Percentiles rank a stretch among this genome's conserved stretches.
phyloP scores from a whole-genome alignment of 2,113 vertebrate genomes.

The Brachionichthys hirsutus region DNA sequence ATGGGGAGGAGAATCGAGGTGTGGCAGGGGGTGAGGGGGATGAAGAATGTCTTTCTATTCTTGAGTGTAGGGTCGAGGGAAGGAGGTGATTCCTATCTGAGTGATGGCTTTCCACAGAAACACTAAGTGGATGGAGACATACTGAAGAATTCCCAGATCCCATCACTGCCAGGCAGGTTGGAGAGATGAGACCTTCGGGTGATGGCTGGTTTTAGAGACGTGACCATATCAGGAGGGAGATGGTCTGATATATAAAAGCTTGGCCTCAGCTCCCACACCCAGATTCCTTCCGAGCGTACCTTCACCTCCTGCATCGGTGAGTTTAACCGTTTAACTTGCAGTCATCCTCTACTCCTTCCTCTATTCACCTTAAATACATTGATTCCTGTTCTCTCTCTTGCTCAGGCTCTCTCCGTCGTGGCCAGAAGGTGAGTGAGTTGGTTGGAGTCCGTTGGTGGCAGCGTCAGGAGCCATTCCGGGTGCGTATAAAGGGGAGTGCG shows the following conservation, averaged over 20 bases:
- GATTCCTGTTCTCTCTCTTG: background rate
- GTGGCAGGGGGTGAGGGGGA: constrained; percentile 7
- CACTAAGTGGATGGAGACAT: constrained; percentile 51
- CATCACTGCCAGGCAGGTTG: constrained; percentile 12
- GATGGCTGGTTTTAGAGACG: constrained; percentile 57
- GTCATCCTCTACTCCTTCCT: background rate
- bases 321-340: constrained; percentile 7
- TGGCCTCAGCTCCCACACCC: constrained; percentile 14
- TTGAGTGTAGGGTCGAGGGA: constrained; percentile 15
- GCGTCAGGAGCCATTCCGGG: constrained; percentile 68
- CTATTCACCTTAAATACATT: background rate
- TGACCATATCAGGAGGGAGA: constrained; percentile 54
- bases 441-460: constrained; percentile 22
- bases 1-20: constrained; percentile 13
- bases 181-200: constrained; percentile 46
- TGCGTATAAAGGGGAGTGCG: constrained; percentile 77
- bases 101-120: constrained; percentile 45
- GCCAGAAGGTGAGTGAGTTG: constrained; percentile 18
- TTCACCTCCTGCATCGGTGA: constrained; percentile 46
- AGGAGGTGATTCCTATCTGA: constrained; percentile 19
- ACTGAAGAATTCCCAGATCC: constrained; percentile 52
- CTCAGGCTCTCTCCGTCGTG: constrained; percentile 18
- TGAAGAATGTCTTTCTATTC: background rate
- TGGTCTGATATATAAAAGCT: constrained; percentile 47
- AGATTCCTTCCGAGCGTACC: constrained; percentile 19